phyloP scores from a whole-genome alignment of 2,888 invertebrate genomes.

The Teleiodes luculella region DNA sequence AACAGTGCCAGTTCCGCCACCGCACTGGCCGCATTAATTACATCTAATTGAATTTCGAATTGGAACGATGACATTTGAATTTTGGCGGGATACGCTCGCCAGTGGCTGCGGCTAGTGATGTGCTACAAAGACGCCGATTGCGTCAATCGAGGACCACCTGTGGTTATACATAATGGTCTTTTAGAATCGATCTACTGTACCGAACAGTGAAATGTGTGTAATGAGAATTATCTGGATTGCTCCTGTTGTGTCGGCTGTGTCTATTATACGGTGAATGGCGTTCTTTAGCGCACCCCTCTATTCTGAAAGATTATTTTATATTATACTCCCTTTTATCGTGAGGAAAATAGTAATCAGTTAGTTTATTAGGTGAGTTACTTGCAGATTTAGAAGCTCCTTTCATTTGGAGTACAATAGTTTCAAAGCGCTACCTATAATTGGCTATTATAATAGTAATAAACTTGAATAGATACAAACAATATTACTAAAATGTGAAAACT shows the following conservation, averaged over 20 bases:
- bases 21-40: constrained; percentile 78
- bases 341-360: constrained; percentile 72
- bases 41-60: constrained; percentile 82
- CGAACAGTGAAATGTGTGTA: constrained; percentile 75
- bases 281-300: constrained; percentile 63
- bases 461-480: constrained; percentile 2
- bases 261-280: constrained; percentile 66
- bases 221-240: constrained; percentile 76
- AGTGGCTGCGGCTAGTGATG: constrained; percentile 53
- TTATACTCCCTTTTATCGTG: constrained; percentile 60
- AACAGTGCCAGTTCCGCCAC: constrained; percentile 64
- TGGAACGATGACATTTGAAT: constrained; percentile 82
- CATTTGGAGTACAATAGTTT: constrained; percentile 35
- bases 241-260: constrained; percentile 71
- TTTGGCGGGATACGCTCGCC: constrained; percentile 64
- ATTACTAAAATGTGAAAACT: background rate
- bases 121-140: constrained; percentile 68
- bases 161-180: constrained; percentile 64
- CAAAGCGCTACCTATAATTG: constrained; percentile 26
- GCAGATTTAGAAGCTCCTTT: constrained; percentile 53
- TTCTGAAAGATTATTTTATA: constrained; percentile 67
- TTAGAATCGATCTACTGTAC: constrained; percentile 65
- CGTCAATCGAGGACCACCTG: constrained; percentile 69
- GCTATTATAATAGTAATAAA: constrained; percentile 27
- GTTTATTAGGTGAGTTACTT: constrained; percentile 70